These are phyloP conservation scores for Yponomeuta malinellus DNA, from an alignment of 2,888 invertebrate species.

Conservation along the genomic window DNA sequence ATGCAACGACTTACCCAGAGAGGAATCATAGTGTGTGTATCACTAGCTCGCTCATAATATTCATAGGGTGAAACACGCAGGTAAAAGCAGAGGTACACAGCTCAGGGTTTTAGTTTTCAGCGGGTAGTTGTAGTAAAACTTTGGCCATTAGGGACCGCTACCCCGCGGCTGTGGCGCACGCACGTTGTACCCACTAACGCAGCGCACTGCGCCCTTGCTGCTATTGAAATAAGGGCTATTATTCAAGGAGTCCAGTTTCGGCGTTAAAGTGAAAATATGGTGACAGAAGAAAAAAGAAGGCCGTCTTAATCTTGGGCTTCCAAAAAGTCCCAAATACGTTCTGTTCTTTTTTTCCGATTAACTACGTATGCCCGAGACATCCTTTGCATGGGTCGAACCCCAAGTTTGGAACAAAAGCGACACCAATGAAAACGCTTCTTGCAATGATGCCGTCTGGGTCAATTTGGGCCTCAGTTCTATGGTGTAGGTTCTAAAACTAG, in stretches of 20 bases:
- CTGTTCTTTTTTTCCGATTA: no score
- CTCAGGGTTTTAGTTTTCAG: neutral
- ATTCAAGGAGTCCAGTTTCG: neutral
- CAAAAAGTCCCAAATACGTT: no score
- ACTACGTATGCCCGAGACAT: no score
- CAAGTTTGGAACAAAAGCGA: no score
- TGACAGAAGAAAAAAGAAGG: neutral
- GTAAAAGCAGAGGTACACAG: neutral
- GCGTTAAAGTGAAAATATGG: neutral
- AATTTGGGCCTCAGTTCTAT: no score
- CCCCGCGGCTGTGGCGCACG: neutral
- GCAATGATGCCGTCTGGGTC: no score
- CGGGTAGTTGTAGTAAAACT: neutral
- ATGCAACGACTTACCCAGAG: no score
- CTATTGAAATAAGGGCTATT: neutral
- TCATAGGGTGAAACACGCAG: neutral
- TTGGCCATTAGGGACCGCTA: neutral
- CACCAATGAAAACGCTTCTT: no score
- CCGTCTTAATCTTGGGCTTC: neutral
- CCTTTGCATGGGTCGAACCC: no score
- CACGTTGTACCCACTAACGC: neutral
- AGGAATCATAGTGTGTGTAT: no score
- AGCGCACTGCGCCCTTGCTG: neutral
- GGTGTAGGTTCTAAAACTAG: no score
- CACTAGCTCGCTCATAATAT: no score